phyloP scores from a whole-genome alignment of 2,113 vertebrate genomes.

The Orycteropus afer region DNA sequence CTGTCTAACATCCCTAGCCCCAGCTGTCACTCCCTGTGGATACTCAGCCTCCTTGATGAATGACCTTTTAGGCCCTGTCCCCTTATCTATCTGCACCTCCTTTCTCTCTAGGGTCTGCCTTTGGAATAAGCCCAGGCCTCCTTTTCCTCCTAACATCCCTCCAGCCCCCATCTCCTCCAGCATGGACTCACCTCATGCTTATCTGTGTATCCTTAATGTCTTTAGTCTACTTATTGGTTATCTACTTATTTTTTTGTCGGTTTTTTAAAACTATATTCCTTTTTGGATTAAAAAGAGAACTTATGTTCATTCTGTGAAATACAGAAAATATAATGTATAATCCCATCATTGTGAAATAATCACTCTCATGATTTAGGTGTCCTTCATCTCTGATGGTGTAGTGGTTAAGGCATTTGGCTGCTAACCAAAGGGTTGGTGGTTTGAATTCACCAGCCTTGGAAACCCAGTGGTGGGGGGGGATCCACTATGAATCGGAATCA shows the following conservation, averaged over 20 bases:
- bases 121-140: neutral
- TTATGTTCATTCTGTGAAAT: constrained; percentile 24
- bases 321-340: neutral
- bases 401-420: too few species aligned
- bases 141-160: too few species aligned
- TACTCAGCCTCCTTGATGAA: neutral
- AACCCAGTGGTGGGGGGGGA: too few species aligned
- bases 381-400: too few species aligned
- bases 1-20: neutral
- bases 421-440: too few species aligned
- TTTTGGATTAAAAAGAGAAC: neutral
- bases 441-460: too few species aligned
- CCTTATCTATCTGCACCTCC: neutral
- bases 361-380: neutral
- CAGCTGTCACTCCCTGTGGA: neutral
- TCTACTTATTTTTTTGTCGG: neutral
- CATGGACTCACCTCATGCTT: neutral
- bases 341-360: neutral
- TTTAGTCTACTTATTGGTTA: neutral
- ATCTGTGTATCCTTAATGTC: neutral
- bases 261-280: neutral
- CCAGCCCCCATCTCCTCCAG: neutral
- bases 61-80: neutral
- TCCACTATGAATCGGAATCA: too few species aligned
- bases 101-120: neutral